Percentiles rank a stretch among this genome's conserved stretches.
These are phyloP conservation scores for Hypothenemus hampei DNA, from an alignment of 1,140 invertebrate species.

Conservation along the genomic window DNA sequence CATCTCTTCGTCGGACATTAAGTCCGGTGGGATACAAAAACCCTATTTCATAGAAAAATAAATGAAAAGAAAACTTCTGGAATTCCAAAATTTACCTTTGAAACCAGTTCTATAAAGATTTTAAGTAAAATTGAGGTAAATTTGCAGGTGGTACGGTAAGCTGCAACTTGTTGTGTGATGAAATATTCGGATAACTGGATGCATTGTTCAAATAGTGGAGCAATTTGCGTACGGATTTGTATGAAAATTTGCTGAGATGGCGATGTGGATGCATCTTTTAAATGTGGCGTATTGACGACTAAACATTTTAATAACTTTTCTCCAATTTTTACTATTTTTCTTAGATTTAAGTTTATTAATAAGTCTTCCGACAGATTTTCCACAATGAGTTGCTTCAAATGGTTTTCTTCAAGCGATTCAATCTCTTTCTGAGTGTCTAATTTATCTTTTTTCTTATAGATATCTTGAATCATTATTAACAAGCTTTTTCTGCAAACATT, in stretches of 20 bases:
- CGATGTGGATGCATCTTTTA: no score
- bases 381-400: constrained; percentile 58
- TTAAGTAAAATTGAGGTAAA: constrained; percentile 76
- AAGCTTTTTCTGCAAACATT: constrained; percentile 57
- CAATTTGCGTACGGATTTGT: constrained; percentile 31
- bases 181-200: constrained; percentile 70
- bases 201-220: constrained; percentile 73
- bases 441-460: constrained; percentile 59
- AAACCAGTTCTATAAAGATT: constrained; percentile 78
- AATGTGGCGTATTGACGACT: no score
- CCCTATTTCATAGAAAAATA: constrained; percentile 63
- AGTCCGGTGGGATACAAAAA: constrained; percentile 87
- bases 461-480: constrained; percentile 61
- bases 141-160: constrained; percentile 74
- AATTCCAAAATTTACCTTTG: constrained; percentile 63
- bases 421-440: constrained; percentile 38
- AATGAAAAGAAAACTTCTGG: background rate
- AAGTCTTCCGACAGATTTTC: constrained; percentile 57
- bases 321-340: constrained; percentile 39
- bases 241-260: no score
- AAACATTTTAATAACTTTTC: constrained; percentile 24
- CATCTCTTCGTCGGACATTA: constrained; percentile 64
- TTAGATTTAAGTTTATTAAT: constrained; percentile 51
- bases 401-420: constrained; percentile 55
- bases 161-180: constrained; percentile 67